Percentiles rank a stretch among this genome's conserved stretches.
These are phyloP conservation scores for Drosophila nikananu DNA, from an alignment of 1,140 invertebrate species.

Conservation along the genomic window DNA sequence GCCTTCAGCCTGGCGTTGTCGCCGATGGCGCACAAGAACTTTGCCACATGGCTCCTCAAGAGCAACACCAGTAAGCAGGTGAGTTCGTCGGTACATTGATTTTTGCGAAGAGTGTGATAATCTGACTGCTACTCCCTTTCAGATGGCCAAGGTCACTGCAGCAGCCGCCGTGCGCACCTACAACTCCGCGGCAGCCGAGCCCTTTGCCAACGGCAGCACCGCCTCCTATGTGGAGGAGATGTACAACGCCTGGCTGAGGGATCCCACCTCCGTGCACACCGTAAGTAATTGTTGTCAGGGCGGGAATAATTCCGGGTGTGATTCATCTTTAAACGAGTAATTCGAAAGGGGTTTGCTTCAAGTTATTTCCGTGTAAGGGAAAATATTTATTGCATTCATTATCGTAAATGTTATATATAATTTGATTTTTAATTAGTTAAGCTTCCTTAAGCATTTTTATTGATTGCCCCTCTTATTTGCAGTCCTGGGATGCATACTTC, in stretches of 20 bases:
- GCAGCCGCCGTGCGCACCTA: slow-evolving; percentile 85
- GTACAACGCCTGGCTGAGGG: slow-evolving; percentile 98
- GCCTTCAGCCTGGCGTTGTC: slow-evolving; percentile 88
- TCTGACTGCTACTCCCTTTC: not conserved
- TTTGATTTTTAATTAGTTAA: not conserved
- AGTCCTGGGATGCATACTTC: slow-evolving; percentile 97
- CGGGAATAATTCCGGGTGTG: not conserved
- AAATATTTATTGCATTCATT: not conserved
- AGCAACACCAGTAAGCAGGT: slow-evolving; percentile 86
- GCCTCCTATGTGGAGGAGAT: slow-evolving; percentile 99
- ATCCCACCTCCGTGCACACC: slow-evolving; percentile 98
- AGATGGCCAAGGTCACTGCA: slow-evolving; percentile 71
- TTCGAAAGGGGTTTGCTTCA: not conserved
- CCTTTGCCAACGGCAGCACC: slow-evolving; percentile 96
- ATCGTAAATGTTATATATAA: slow-evolving; percentile 1
- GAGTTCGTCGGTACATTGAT: slow-evolving; percentile 50
- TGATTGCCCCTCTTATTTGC: slow-evolving; percentile 5
- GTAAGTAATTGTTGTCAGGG: slow-evolving; percentile 87
- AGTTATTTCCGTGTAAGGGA: not conserved
- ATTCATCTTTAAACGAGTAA: not conserved
- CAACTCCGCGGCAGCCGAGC: slow-evolving; percentile 90
- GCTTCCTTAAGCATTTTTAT: too few relatives aligned
- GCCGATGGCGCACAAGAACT: slow-evolving; percentile 88
- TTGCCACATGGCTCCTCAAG: slow-evolving; percentile 90
- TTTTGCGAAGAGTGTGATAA: not conserved